Base-by-base conservation (phyloP, 2,888 invertebrate genomes). In the Agonum fuliginosum region DNA sequence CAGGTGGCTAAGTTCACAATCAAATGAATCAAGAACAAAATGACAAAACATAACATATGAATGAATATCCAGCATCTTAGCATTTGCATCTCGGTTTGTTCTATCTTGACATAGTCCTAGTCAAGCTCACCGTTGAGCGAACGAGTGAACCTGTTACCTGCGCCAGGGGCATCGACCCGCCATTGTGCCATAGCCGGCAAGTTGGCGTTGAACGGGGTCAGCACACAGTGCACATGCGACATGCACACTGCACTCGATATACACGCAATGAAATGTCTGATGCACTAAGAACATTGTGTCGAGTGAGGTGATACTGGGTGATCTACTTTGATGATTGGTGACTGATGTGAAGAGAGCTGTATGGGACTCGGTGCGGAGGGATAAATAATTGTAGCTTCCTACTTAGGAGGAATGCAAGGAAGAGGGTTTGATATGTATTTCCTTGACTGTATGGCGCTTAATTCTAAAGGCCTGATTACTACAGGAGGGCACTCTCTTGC, bases 141-240 rank as follows among this genome's bases (percentile, higher is more conserved):
- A 20, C 20, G 65, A 58, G 74, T 75, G 75, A 67, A 75, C 75
- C 75, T 75, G 75, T 75, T 75, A 75, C 75, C 75, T 75, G 65
- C 10, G 71, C 75, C 75, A 75, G 75, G 75, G 75, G 75, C 75
- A 75, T 48, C 67, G 75, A 75, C 75, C 75, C 75, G 67, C 43
- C 75, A 75, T 75, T 75, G 75, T 75, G 51, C 51, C 34, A 27
- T 17, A 17, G 58, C 17, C 30, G 19, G 46, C 46, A 10, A 4
- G 14, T 14, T 17, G 67, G 67, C 4, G 14, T 14, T 17, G 67
- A 75, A 75, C 75, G 75, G 75, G 75, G 75, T 75, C 75, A 75
- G 58, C 17, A 43, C 46, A 37, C 70, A 27, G 12, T 70, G 27
- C 27, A n/a, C n/a, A n/a, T n/a, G n/a, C n/a, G n/a, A n/a, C n/a